Percentiles rank a stretch among this genome's conserved stretches.
These are phyloP conservation scores for Scolopax bukidnonensis DNA, from an alignment of 2,797 vertebrate genomes.

Conservation along the genomic window DNA sequence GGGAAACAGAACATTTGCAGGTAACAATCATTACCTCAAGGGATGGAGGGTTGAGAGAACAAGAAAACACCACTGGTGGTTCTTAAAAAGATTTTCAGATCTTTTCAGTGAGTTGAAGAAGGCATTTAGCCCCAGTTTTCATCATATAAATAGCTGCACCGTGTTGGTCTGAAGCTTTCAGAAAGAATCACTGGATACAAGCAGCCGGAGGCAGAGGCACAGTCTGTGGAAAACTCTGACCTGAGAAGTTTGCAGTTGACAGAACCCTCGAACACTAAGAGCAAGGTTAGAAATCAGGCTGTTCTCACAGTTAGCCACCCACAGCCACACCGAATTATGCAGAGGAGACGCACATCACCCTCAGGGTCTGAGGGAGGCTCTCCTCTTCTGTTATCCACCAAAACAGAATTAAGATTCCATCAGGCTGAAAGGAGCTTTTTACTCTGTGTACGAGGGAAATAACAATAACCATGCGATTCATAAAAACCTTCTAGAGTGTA, in stretches of 20 bases:
- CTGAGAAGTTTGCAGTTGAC: neutral
- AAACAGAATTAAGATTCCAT: conserved; percentile 32
- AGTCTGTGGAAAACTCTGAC: neutral
- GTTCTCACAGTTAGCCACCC: neutral
- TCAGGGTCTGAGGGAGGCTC: neutral
- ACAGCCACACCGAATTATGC: neutral
- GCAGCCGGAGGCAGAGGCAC: neutral
- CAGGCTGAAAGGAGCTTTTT: conserved; percentile 37
- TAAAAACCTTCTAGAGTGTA: neutral
- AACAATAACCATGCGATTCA: conserved; percentile 24
- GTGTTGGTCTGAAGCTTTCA: neutral
- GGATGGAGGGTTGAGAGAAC: neutral
- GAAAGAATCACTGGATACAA: neutral
- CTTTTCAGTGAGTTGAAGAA: neutral
- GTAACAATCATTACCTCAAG: neutral
- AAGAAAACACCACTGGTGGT: neutral
- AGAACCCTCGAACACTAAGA: neutral
- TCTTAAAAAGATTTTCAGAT: neutral
- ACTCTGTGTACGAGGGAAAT: neutral
- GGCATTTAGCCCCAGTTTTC: neutral
- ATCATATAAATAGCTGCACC: neutral
- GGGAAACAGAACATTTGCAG: neutral
- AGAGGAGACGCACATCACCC: neutral
- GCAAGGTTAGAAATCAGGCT: neutral
- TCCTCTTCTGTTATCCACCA: neutral